Conservation (phyloP, 92 coral and sea anemone species). For the Porites lobata region DNA sequence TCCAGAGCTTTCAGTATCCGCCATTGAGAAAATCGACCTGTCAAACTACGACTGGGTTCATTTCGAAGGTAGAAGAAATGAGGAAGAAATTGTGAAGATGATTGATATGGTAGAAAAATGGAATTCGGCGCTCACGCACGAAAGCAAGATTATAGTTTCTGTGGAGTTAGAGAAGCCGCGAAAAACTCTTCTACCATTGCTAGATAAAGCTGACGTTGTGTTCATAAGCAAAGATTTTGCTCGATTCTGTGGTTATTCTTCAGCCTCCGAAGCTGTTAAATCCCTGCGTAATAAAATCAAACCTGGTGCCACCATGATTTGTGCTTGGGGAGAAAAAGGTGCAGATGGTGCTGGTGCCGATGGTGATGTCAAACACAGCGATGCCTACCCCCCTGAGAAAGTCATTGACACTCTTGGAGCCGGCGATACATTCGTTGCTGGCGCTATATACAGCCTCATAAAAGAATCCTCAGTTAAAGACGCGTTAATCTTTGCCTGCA, state of each 20-base stretch:
- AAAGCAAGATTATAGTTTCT: slow-evolving; percentile 71
- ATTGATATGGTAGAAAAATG: slow-evolving; percentile 63
- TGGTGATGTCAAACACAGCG: slow-evolving; percentile 64
- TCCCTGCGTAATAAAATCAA: slow-evolving; percentile 46
- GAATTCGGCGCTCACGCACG: slow-evolving; percentile 18
- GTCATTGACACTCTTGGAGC: slow-evolving; percentile 93
- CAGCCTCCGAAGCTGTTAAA: slow-evolving; percentile 75
- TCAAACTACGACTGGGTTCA: slow-evolving; percentile 84
- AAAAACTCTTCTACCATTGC: slow-evolving; percentile 49
- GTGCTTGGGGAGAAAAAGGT: slow-evolving; percentile 91
- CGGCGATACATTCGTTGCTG: slow-evolving; percentile 96
- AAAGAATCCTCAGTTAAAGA: slow-evolving; percentile 74
- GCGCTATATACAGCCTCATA: slow-evolving; percentile 63
- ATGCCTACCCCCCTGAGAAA: slow-evolving; percentile 77
- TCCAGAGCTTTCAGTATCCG: slow-evolving; percentile 73
- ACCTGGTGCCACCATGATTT: slow-evolving; percentile 67
- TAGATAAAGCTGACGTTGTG: slow-evolving; percentile 78
- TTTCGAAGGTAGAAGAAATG: slow-evolving; percentile 88
- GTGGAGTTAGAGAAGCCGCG: slow-evolving; percentile 89
- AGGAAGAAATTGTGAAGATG: slow-evolving; percentile 83
- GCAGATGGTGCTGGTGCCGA: slow-evolving; percentile 38
- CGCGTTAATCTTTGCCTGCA: slow-evolving; percentile 84
- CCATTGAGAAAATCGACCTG: slow-evolving; percentile 74
- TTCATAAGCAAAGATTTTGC: slow-evolving; percentile 89
- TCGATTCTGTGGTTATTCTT: slow-evolving; percentile 67